Evolutionary conservation across 37 sponge, comb jelly and placozoan species (phyloP).

Genomic region (Theonella swinhoei): DNA sequence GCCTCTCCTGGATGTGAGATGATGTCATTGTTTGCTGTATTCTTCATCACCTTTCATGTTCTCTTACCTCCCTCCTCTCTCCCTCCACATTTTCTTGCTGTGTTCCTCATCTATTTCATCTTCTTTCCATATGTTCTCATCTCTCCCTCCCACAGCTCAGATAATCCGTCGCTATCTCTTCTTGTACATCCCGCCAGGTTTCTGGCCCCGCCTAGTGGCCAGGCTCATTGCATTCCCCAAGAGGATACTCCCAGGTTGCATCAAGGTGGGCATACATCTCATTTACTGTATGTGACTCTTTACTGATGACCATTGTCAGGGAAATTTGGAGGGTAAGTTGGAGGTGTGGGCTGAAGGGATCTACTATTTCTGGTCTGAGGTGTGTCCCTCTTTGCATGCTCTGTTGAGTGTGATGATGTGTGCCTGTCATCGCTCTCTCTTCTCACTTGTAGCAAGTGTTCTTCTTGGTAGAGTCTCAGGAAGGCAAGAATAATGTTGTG

Average conservation of each 20-base stretch:
- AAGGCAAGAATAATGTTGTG: not conserved
- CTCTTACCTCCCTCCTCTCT: not conserved
- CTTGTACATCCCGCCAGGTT: slow-evolving; percentile 88
- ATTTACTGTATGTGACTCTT: too few relatives aligned
- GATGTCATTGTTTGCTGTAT: not conserved
- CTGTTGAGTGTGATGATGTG: not conserved
- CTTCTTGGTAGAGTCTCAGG: slow-evolving; percentile 43
- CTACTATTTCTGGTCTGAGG: slow-evolving; percentile 49
- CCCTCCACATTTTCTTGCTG: not conserved
- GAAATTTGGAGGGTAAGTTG: not conserved
- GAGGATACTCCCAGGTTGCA: not conserved
- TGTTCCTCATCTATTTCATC: not conserved
- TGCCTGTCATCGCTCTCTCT: not conserved
- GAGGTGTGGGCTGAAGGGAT: slow-evolving; percentile 56
- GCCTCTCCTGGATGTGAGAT: slow-evolving; percentile 10
- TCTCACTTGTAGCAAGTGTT: slow-evolving; percentile 26
- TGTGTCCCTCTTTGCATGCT: not conserved
- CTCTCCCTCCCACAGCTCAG: slow-evolving; percentile 8
- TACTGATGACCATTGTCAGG: too few relatives aligned
- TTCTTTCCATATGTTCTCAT: not conserved
- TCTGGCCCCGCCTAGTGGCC: slow-evolving; percentile 79
- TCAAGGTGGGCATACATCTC: not conserved
- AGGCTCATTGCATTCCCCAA: slow-evolving; percentile 64
- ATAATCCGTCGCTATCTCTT: slow-evolving; percentile 71
- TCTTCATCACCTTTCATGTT: too few relatives aligned